A percentile compares a stretch with the other conserved stretches of the same genome.
Evolutionary conservation across 2,113 vertebrate genomes (phyloP).

Genomic region (Pseudopipra pipra): DNA sequence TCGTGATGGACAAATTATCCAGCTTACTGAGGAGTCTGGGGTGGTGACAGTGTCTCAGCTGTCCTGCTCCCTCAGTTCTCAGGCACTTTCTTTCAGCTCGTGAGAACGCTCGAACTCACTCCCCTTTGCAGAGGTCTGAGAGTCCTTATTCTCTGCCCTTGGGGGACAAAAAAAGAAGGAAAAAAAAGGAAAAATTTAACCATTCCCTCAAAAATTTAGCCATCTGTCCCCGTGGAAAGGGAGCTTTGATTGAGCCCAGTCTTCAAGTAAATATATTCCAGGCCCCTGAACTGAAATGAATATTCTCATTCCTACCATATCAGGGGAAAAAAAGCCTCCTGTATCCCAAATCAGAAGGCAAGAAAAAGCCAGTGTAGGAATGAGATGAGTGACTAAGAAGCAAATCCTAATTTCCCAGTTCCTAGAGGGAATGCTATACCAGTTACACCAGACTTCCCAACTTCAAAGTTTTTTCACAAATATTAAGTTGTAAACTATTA

Average conservation of each 20-base stretch:
- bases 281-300: background rate
- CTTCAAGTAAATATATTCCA: background rate
- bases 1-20: conserved; percentile 39
- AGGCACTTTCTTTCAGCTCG: background rate
- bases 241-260: background rate
- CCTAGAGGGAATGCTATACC: background rate
- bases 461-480: background rate
- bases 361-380: background rate
- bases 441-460: background rate
- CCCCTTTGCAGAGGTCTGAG: background rate
- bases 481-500: background rate
- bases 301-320: background rate
- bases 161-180: accelerated
- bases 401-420: background rate
- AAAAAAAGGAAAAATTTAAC: background rate
- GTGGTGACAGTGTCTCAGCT: background rate
- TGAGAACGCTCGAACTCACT: background rate
- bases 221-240: background rate
- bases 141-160: background rate
- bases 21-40: conserved; percentile 15
- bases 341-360: background rate
- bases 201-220: background rate
- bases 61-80: background rate
- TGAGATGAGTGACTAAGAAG: background rate
- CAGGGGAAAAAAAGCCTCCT: background rate